Evolutionary conservation across 2,113 vertebrate species (phyloP).

Genomic region (Sinocyclocheilus anshuiensis): DNA sequence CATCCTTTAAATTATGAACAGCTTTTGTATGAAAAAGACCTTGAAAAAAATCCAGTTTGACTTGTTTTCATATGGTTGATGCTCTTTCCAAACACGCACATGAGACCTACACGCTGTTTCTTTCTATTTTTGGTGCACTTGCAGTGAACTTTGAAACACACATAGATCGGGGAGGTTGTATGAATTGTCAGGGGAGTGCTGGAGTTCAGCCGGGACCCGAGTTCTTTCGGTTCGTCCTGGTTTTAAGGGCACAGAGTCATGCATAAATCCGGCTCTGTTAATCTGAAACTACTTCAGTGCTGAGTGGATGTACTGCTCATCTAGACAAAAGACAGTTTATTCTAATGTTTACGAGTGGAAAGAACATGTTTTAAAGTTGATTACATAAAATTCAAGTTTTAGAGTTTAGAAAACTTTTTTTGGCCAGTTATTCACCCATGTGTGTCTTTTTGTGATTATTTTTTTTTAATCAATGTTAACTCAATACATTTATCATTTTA

Average conservation of each 20-base stretch:
- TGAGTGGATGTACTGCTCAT: constrained; percentile 2
- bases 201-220: constrained; percentile 51
- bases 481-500: neutral
- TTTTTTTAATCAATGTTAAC: neutral
- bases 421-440: neutral
- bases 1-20: neutral
- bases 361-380: neutral
- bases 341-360: neutral
- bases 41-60: constrained; percentile 27
- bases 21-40: neutral
- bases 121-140: constrained; percentile 68
- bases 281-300: neutral
- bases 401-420: too few relatives aligned
- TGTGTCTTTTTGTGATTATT: neutral
- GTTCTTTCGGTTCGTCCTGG: constrained; percentile 42
- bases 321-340: neutral
- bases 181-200: constrained; percentile 70
- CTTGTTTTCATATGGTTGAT: constrained; percentile 37
- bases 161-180: constrained; percentile 75
- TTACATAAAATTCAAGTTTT: too few relatives aligned
- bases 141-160: constrained; percentile 79
- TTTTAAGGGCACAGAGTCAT: constrained; percentile 42
- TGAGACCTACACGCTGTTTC: constrained; percentile 17
- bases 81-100: constrained; percentile 12
- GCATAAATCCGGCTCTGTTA: constrained; percentile 3